Base-by-base conservation (phyloP, 2,113 vertebrate species). In the Bubo blakistoni region DNA sequence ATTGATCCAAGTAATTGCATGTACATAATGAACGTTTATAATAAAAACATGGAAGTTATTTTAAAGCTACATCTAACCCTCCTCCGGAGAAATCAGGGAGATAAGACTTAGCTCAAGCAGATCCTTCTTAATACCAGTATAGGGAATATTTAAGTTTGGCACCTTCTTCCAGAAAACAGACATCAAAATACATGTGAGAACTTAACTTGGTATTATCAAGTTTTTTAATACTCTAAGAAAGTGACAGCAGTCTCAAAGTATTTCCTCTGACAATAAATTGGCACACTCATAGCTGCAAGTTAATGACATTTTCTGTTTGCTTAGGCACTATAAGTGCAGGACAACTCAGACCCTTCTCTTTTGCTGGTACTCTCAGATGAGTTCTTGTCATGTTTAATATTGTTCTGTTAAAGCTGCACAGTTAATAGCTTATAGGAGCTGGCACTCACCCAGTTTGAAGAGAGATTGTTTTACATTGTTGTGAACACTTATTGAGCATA, bases 281-380 rank as follows among this genome's bases (percentile, higher is more conserved):
- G 26, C 58, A 82, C 57, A 15, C 16, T 82, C 0, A 0, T 47
- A 77, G 51, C 42, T 76, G 46, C 20, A 73, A 73, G 58, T 77
- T 94, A 95, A 95, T 87, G 46, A 77, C 27, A 80, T 78, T 96
- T 97, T 97, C 52, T 96, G 52, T 97, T 97, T 96, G 96, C 54
- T 96, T 91, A 92, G 78, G 47, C 49, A 61, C 81, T 90, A 2
- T 88, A 96, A 97, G 92, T 98, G 30, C 71, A 98, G 94, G 93
- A 97, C 93, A 97, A 81, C 59, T 62, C 89, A 69, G 12, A 72
- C 72, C 27, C 10, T 92, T 79, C 80, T 55, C 61, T 77, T 74
- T 73, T 71, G 32, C 5, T 40, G 52, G 72, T 58, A 57, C 51
- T 87, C 79, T 67, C 76, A 29, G 40, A 93, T 80, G 58, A 94